A percentile compares a stretch with the other conserved stretches of the same genome.
Conservation (phyloP, 1,140 invertebrate genomes). For the Artemia franciscana region DNA sequence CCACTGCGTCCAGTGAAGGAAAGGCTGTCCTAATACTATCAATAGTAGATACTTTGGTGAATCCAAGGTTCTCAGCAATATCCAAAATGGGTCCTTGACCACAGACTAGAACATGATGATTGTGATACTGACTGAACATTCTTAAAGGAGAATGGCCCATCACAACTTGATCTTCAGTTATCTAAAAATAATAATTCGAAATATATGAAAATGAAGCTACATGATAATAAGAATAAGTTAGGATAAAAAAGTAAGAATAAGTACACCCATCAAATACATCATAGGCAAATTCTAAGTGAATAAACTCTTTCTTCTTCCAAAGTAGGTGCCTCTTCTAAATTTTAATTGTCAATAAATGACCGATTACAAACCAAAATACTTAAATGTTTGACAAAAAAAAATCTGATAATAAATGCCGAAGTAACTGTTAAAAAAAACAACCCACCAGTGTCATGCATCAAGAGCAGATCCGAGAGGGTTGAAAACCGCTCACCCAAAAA, state of each 20-base stretch:
- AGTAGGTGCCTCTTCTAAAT: too few relatives aligned
- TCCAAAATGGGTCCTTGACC: slow-evolving; percentile 39
- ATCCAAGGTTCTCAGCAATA: slow-evolving; percentile 40
- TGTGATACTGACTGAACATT: slow-evolving; percentile 35
- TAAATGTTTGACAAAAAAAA: too few relatives aligned
- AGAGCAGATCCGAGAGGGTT: too few relatives aligned
- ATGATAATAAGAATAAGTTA: neutral
- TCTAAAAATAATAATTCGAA: slow-evolving; percentile 17
- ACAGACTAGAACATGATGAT: slow-evolving; percentile 37
- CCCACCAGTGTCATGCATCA: too few relatives aligned
- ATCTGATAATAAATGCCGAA: too few relatives aligned
- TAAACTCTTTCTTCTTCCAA: too few relatives aligned
- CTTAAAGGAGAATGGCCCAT: slow-evolving; percentile 43
- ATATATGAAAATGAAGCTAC: neutral
- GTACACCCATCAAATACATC: too few relatives aligned
- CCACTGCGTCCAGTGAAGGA: slow-evolving; percentile 41
- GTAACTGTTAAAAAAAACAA: too few relatives aligned
- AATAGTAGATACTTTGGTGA: slow-evolving; percentile 34
- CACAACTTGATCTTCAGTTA: slow-evolving; percentile 37
- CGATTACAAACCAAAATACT: too few relatives aligned
- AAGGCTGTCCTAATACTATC: slow-evolving; percentile 34
- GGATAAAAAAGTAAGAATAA: slow-evolving; percentile 7
- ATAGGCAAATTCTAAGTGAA: too few relatives aligned
- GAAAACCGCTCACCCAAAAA: too few relatives aligned
- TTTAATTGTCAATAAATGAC: too few relatives aligned